Evolutionary conservation across 2,888 invertebrate genomes (phyloP).

Genomic region (Monoplex corrugatus): DNA sequence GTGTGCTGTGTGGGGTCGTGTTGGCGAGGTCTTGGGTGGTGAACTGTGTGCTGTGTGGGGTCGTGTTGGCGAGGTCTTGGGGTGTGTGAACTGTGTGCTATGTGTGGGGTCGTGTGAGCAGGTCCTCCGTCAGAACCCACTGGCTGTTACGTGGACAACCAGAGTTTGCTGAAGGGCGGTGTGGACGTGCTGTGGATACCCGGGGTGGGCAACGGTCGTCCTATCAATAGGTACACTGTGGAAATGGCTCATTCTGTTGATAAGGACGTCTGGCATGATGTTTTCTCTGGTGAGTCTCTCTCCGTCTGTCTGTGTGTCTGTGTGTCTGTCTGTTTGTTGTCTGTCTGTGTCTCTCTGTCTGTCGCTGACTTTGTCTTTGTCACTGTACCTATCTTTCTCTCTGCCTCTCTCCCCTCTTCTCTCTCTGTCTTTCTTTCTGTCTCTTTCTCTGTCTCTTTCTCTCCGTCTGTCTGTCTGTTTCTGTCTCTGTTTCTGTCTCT

Average conservation of each 20-base stretch:
- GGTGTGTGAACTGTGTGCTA: neutral
- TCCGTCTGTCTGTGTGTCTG: too few species aligned
- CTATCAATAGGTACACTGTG: constrained; percentile 90
- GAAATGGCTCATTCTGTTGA: constrained; percentile 80
- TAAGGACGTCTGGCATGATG: constrained; percentile 56
- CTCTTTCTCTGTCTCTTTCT: neutral
- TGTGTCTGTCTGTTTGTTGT: too few species aligned
- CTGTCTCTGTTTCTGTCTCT: neutral
- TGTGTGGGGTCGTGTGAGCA: constrained; percentile 73
- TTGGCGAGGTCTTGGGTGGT: too few species aligned
- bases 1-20: too few species aligned
- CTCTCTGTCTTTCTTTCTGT: too few species aligned
- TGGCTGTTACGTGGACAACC: constrained; percentile 41
- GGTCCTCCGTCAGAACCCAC: constrained; percentile 55
- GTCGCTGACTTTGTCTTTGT: too few species aligned
- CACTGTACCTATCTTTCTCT: neutral
- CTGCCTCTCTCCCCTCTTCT: neutral
- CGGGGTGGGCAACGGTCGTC: constrained; percentile 91
- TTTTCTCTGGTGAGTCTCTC: constrained; percentile 54
- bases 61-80: too few species aligned
- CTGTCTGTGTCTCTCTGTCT: too few species aligned
- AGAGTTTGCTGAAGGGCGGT: constrained; percentile 38
- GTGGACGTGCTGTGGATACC: constrained; percentile 63
- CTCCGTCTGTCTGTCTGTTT: neutral
- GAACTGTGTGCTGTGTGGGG: too few species aligned